Conservation (phyloP, 2,888 invertebrate species). For the Trichogramma dendrolimi region DNA sequence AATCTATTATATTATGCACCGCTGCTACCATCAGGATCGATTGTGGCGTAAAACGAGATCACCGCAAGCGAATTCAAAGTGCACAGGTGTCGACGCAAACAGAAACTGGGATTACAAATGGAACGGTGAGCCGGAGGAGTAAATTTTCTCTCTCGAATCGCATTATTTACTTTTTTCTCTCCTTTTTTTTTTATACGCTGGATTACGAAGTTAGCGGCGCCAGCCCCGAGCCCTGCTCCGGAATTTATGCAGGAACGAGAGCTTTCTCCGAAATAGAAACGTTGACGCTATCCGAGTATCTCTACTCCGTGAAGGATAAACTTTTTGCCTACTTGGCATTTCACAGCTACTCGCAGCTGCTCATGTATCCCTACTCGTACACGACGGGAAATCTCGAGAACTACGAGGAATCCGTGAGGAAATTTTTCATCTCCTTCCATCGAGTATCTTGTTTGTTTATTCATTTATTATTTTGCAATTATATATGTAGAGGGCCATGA, state of each 20-base stretch:
- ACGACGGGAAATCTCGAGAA: conserved; percentile 58
- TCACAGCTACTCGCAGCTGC: conserved; percentile 69
- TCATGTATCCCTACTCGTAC: conserved; percentile 69
- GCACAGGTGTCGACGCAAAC: conserved; percentile 70
- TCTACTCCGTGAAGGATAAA: conserved; percentile 53
- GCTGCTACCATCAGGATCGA: conserved; percentile 53
- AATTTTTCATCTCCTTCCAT: not conserved
- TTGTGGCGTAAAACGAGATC: conserved; percentile 66
- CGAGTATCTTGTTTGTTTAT: not conserved
- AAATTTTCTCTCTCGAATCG: no score
- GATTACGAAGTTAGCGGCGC: conserved; percentile 55
- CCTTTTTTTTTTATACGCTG: not conserved
- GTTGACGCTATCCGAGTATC: conserved; percentile 55
- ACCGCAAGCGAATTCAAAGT: conserved; percentile 28
- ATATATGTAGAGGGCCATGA: conserved; percentile 32
- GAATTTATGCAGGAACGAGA: conserved; percentile 63
- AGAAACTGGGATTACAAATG: conserved; percentile 72
- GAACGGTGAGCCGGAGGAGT: conserved; percentile 35
- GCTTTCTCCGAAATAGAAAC: conserved; percentile 72
- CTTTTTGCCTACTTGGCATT: conserved; percentile 66
- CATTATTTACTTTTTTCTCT: not conserved
- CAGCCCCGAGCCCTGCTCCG: conserved; percentile 58
- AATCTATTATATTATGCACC: not conserved
- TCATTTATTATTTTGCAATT: not conserved
- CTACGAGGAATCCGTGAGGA: conserved; percentile 55